These are phyloP conservation scores for Fragum fragum DNA, from an alignment of 2,888 invertebrate species.

Conservation along the genomic window DNA sequence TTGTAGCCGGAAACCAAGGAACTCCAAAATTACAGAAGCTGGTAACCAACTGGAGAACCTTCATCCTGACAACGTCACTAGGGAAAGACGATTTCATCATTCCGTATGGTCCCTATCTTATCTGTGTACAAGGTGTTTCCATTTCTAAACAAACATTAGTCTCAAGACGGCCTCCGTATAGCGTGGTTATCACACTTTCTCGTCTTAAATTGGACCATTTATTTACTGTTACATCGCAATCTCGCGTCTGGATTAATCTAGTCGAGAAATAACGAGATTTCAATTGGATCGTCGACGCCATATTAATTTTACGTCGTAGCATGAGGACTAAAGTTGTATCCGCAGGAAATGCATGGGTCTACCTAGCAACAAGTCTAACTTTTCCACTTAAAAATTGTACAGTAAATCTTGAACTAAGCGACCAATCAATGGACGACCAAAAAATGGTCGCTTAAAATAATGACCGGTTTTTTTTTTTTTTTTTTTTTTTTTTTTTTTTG, in stretches of 20 bases:
- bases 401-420: no score
- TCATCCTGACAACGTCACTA: slow-evolving; percentile 32
- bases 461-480: no score
- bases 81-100: slow-evolving; percentile 29
- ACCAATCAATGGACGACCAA: no score
- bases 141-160: slow-evolving; percentile 61
- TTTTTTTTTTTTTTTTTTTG: no score
- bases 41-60: background rate
- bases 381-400: no score
- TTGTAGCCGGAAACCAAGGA: no score
- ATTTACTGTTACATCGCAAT: slow-evolving; percentile 34
- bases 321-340: slow-evolving; percentile 7
- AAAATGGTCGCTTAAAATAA: no score
- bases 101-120: slow-evolving; percentile 51
- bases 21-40: background rate
- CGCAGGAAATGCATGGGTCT: background rate
- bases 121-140: slow-evolving; percentile 62
- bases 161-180: slow-evolving; percentile 38
- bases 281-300: slow-evolving; percentile 25
- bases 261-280: slow-evolving; percentile 42
- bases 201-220: slow-evolving; percentile 48
- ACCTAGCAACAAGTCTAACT: no score
- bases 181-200: slow-evolving; percentile 54
- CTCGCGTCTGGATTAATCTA: slow-evolving; percentile 27
- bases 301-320: slow-evolving; percentile 42